phyloP scores from a whole-genome alignment of 2,888 invertebrate species.

The Drosophila peninsularis region DNA sequence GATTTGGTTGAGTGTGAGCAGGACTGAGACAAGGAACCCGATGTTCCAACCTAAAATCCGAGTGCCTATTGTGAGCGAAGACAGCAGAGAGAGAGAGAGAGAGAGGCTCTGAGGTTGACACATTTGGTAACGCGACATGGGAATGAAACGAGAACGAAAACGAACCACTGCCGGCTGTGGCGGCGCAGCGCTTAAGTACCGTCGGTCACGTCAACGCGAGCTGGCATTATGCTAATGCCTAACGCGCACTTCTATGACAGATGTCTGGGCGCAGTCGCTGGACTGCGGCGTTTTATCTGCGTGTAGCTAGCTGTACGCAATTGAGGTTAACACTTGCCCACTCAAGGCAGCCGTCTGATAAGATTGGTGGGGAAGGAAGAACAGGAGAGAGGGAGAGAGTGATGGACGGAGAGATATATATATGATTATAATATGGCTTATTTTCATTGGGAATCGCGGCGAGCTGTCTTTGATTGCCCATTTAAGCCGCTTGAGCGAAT shows the following conservation, averaged over 20 bases:
- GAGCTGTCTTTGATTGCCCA: slow-evolving; percentile 22
- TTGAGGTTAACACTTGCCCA: slow-evolving; percentile 71
- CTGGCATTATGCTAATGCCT: slow-evolving; percentile 70
- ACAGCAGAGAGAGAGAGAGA: background rate
- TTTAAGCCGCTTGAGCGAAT: background rate
- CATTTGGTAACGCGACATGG: slow-evolving; percentile 52
- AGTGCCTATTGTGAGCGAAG: slow-evolving; percentile 29
- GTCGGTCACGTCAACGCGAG: slow-evolving; percentile 62
- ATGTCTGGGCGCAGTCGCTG: slow-evolving; percentile 58
- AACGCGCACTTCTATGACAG: slow-evolving; percentile 37
- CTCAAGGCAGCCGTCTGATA: slow-evolving; percentile 44
- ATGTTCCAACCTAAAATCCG: slow-evolving; percentile 40
- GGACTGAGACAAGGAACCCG: slow-evolving; percentile 47
- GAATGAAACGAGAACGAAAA: slow-evolving; percentile 15
- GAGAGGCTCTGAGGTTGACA: slow-evolving; percentile 54
- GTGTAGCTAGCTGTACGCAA: slow-evolving; percentile 67
- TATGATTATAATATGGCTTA: too few species aligned
- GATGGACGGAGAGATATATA: too few species aligned
- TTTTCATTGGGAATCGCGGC: slow-evolving; percentile 21
- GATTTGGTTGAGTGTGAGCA: slow-evolving; percentile 31
- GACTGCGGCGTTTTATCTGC: slow-evolving; percentile 58
- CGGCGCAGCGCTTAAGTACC: too few species aligned
- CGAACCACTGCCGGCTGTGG: slow-evolving; percentile 33
- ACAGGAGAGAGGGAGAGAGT: too few species aligned
- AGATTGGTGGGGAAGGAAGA: too few species aligned